Evolutionary conservation across 2,797 vertebrate genomes (phyloP).

Genomic region (Cossypha niveicapilla): DNA sequence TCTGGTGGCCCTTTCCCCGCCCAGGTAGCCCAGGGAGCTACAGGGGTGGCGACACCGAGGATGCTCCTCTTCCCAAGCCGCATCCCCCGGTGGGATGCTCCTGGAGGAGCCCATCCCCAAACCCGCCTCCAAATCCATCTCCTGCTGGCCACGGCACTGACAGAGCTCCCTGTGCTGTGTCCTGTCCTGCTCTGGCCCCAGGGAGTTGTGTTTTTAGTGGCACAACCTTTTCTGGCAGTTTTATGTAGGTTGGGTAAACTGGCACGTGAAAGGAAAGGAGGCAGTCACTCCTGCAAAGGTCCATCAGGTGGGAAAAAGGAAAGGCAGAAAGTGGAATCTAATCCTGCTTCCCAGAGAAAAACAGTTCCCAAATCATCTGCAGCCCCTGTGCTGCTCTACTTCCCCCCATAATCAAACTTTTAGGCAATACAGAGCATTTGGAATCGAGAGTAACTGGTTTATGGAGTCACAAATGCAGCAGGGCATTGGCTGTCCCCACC

Average conservation of each 20-base stretch:
- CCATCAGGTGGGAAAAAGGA: neutral
- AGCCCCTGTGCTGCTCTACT: neutral
- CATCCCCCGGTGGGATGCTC: neutral
- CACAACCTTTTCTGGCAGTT: neutral
- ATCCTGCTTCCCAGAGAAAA: neutral
- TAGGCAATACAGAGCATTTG: neutral
- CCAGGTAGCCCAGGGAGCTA: fast-evolving
- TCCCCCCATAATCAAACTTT: fast-evolving
- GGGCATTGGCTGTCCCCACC: neutral
- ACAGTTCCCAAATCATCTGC: neutral
- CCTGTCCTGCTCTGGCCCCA: fast-evolving
- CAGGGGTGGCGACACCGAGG: fast-evolving
- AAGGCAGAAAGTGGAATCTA: neutral
- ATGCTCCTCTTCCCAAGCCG: fast-evolving
- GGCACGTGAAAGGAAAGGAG: fast-evolving
- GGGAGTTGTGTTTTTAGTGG: fast-evolving
- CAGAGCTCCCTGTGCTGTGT: fast-evolving
- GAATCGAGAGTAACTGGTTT: neutral
- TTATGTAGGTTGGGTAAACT: neutral
- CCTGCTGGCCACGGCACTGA: fast-evolving
- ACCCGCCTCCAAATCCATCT: neutral
- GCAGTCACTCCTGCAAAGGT: neutral
- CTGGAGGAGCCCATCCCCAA: neutral
- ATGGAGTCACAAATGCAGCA: neutral
- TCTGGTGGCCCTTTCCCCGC: neutral